Evolutionary conservation across 2,888 invertebrate genomes (phyloP).

Genomic region (Eupithecia subumbrata): DNA sequence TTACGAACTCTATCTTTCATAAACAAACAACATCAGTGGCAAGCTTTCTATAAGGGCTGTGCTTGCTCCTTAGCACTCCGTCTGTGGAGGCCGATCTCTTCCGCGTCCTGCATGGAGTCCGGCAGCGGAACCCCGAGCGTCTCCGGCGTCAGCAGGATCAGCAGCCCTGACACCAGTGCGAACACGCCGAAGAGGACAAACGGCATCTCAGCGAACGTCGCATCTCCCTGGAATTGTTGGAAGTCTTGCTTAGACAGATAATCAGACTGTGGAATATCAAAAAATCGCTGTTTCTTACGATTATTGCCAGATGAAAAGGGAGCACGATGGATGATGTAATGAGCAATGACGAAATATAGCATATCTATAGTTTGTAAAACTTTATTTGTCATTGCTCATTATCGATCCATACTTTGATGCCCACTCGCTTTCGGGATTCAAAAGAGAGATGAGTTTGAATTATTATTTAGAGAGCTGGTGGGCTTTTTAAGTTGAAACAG

Average conservation of each 20-base stretch:
- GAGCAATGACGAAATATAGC: neutral
- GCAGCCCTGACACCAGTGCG: conserved; percentile 77
- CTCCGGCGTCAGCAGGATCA: conserved; percentile 84
- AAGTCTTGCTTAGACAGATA: neutral
- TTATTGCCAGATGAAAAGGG: neutral
- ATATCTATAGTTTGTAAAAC: neutral
- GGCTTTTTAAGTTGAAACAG: no score
- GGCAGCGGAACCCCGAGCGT: conserved; percentile 80
- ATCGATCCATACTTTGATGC: neutral
- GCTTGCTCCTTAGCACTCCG: neutral
- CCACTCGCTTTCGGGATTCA: neutral
- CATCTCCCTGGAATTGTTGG: conserved; percentile 51
- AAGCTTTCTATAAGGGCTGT: neutral
- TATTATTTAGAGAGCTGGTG: no score
- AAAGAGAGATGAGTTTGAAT: no score
- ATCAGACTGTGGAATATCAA: neutral
- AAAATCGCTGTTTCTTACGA: neutral
- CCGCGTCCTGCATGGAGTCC: conserved; percentile 77
- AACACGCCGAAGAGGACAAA: conserved; percentile 81
- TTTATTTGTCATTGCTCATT: neutral
- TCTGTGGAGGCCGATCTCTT: conserved; percentile 50
- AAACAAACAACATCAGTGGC: neutral
- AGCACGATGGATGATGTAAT: neutral
- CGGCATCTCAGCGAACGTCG: conserved; percentile 72
- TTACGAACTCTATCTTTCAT: neutral